A percentile compares a stretch with the other conserved stretches of the same genome.
Conservation (phyloP, 2,113 vertebrate genomes). For the Sturnus vulgaris region DNA sequence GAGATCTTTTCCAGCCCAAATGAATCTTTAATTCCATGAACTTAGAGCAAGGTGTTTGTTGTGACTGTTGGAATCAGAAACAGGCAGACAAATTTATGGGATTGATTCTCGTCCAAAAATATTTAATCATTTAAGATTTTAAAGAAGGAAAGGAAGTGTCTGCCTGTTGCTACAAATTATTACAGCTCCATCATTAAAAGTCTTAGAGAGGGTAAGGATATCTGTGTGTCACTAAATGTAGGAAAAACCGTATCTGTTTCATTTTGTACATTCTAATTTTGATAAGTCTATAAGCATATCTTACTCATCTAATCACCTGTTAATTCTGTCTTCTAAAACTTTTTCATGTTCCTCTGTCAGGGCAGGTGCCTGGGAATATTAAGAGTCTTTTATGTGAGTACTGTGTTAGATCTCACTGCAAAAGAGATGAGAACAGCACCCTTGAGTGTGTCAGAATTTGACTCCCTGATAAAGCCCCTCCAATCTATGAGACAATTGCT, state of each 20-base stretch:
- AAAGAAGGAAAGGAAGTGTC: not conserved
- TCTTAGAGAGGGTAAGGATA: not conserved
- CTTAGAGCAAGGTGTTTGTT: not conserved
- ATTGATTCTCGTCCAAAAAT: not conserved
- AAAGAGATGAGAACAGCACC: not conserved
- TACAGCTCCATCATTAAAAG: not conserved
- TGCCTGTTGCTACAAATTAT: not conserved
- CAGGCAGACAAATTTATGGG: not conserved
- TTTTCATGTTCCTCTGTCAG: not conserved
- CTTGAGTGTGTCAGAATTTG: not conserved
- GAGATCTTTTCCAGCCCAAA: not conserved
- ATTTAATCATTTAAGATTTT: not conserved
- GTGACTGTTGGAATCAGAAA: not conserved
- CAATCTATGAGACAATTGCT: conserved; percentile 17
- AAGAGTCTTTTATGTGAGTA: not conserved
- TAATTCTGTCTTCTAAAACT: not conserved
- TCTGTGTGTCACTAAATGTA: not conserved
- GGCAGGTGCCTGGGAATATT: not conserved
- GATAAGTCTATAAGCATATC: not conserved
- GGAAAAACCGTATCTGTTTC: not conserved
- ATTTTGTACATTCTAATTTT: not conserved
- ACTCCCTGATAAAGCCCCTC: not conserved
- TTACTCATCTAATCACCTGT: not conserved
- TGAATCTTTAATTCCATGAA: not conserved
- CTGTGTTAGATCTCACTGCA: not conserved